A percentile compares a stretch with the other conserved stretches of the same genome.
Evolutionary conservation across 2,113 vertebrate species (phyloP).

Genomic region (Thunnus maccoyii): DNA sequence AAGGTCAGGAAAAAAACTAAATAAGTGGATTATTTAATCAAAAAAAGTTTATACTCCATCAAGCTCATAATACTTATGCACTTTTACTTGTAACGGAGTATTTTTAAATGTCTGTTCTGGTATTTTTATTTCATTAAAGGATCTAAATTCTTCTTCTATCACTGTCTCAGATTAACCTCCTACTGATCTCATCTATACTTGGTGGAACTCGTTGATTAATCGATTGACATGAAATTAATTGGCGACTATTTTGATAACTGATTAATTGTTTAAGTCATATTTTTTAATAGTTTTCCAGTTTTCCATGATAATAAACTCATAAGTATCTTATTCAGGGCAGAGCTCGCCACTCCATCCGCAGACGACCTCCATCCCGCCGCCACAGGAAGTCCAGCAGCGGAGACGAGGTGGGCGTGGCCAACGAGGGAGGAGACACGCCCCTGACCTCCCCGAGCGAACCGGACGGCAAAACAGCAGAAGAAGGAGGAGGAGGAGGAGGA

Average conservation of each 20-base stretch:
- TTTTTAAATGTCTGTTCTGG: no score
- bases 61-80: no score
- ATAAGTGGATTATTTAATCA: no score
- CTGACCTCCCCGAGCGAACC: background rate
- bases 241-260: background rate
- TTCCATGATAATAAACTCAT: no score
- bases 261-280: background rate
- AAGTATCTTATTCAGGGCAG: slow-evolving; percentile 62
- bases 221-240: background rate
- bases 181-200: no score
- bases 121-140: no score
- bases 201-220: no score
- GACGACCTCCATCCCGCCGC: slow-evolving; percentile 81
- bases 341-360: slow-evolving; percentile 80
- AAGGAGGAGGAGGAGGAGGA: background rate
- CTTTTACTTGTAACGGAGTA: no score
- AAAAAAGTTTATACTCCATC: background rate
- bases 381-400: slow-evolving; percentile 76
- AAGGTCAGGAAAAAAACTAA: no score
- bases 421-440: slow-evolving; percentile 15
- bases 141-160: no score
- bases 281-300: background rate
- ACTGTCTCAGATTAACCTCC: no score
- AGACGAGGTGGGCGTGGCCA: slow-evolving; percentile 36
- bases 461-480: background rate